A percentile compares a stretch with the other conserved stretches of the same genome.
phyloP scores from a whole-genome alignment of 2,113 vertebrate genomes.

The Zosterops lateralis region DNA sequence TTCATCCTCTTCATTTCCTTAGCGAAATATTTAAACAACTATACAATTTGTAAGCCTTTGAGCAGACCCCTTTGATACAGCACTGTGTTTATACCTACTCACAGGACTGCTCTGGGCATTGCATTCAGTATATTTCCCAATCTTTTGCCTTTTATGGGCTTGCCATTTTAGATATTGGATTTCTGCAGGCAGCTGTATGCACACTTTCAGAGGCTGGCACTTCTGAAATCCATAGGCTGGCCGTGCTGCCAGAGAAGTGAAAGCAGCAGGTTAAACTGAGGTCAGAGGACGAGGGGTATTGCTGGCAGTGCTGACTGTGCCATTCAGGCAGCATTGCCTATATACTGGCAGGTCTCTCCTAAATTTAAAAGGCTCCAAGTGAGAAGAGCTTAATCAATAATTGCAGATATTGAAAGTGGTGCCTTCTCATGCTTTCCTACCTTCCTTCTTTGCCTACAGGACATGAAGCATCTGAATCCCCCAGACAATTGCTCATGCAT shows the following conservation, averaged over 20 bases:
- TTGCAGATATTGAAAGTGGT: background rate
- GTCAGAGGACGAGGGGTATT: background rate
- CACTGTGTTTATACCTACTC: background rate
- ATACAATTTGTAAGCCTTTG: background rate
- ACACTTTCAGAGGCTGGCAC: accelerated
- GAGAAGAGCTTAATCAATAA: background rate
- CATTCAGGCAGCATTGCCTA: background rate
- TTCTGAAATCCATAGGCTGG: background rate
- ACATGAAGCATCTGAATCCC: constrained; percentile 5
- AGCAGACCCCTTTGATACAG: background rate
- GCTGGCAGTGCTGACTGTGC: background rate
- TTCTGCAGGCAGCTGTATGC: background rate
- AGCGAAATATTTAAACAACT: background rate
- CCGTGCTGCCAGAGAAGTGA: background rate
- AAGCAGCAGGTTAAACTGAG: accelerated
- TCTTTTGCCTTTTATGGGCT: background rate
- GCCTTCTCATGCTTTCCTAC: background rate
- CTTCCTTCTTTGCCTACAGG: constrained; percentile 6
- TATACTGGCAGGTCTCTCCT: background rate
- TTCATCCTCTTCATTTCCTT: background rate
- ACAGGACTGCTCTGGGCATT: background rate
- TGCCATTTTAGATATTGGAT: background rate
- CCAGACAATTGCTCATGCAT: background rate
- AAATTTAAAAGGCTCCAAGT: background rate
- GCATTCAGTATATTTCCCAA: background rate